Evolutionary conservation across 2,797 vertebrate species (phyloP).

Genomic region (Aphelocoma californica): DNA sequence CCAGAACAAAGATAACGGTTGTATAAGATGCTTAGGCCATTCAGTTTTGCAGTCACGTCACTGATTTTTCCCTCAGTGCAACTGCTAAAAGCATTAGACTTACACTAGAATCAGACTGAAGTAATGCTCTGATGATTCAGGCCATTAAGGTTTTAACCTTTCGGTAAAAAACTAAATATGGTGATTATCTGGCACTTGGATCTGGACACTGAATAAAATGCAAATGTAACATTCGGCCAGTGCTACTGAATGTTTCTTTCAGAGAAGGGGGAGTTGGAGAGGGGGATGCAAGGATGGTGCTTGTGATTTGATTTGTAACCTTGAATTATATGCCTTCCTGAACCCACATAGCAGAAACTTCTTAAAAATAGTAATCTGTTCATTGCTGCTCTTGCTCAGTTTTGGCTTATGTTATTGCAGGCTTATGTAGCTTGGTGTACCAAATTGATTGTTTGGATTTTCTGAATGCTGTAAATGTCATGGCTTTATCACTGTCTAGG

Average conservation of each 20-base stretch:
- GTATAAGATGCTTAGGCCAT: neutral
- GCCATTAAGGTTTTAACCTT: conserved; percentile 61
- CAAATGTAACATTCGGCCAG: neutral
- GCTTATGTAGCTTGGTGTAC: neutral
- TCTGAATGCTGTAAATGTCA: conserved; percentile 60
- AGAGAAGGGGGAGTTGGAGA: neutral
- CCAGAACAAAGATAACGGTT: neutral
- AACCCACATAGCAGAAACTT: neutral
- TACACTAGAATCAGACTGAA: conserved; percentile 8
- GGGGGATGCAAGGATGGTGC: neutral
- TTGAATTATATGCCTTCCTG: neutral
- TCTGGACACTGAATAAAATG: conserved; percentile 45
- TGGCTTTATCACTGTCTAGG: neutral
- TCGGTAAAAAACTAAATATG: conserved; percentile 38
- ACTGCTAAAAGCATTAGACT: conserved; percentile 51
- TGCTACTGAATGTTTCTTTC: neutral
- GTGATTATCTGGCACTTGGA: conserved; percentile 53
- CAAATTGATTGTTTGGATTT: neutral
- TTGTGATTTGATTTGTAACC: conserved; percentile 16
- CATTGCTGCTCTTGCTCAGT: neutral
- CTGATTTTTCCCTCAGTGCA: neutral
- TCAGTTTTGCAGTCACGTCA: neutral
- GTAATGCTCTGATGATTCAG: conserved; percentile 59
- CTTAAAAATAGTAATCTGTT: neutral
- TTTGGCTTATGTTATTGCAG: neutral